Percentiles rank a stretch among this genome's conserved stretches.
These are phyloP conservation scores for Caenorhabditis japonica DNA, from an alignment of 2,888 invertebrate genomes.

Conservation along the genomic window DNA sequence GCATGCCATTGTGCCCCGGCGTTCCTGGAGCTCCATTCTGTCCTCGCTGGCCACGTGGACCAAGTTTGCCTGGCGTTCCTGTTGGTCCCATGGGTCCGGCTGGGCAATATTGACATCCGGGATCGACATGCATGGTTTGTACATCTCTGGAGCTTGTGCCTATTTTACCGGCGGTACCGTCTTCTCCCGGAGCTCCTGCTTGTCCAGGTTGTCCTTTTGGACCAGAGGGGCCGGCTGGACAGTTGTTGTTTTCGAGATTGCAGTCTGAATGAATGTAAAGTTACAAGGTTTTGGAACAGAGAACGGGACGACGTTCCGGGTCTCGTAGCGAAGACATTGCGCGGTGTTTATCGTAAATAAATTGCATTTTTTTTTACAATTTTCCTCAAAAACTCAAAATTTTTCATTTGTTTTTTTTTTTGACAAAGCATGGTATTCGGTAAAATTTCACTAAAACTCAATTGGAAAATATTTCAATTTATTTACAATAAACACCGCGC, in stretches of 20 bases:
- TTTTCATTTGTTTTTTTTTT: too few relatives aligned
- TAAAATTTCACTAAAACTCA: too few relatives aligned
- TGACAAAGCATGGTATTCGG: too few relatives aligned
- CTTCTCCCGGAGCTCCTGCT: constrained; percentile 34
- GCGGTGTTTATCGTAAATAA: too few relatives aligned
- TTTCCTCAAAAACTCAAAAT: too few relatives aligned
- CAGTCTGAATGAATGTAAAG: too few relatives aligned
- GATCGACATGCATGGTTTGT: constrained; percentile 43
- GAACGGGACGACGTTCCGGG: too few relatives aligned
- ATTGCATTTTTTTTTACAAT: too few relatives aligned
- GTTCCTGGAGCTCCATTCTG: constrained; percentile 51
- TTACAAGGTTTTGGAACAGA: too few relatives aligned
- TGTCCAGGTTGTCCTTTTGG: constrained; percentile 47
- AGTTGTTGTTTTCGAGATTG: constrained; percentile 53
- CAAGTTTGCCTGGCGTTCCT: constrained; percentile 45
- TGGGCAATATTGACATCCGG: constrained; percentile 58
- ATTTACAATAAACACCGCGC: too few relatives aligned
- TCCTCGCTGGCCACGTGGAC: constrained; percentile 57
- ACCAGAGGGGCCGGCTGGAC: constrained; percentile 58
- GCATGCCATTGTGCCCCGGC: constrained; percentile 58
- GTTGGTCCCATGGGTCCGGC: constrained; percentile 59
- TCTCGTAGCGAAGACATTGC: too few relatives aligned
- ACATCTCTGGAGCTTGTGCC: constrained; percentile 38
- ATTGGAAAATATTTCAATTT: neutral
- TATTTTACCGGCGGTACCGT: constrained; percentile 49